phyloP scores from a whole-genome alignment of 2,888 invertebrate genomes.

The Ypsolopha sequella region DNA sequence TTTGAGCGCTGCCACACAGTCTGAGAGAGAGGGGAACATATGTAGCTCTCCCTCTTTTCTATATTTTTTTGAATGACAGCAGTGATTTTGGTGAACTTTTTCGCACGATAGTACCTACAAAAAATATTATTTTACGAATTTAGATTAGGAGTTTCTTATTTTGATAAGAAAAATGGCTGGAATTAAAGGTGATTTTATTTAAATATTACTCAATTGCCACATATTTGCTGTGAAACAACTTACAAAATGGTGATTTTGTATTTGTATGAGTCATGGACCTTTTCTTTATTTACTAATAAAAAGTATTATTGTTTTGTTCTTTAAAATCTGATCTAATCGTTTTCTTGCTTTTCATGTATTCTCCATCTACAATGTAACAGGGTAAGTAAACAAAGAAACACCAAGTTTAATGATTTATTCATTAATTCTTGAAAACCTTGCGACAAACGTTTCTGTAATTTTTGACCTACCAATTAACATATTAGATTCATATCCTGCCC shows the following conservation, averaged over 20 bases:
- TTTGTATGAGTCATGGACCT: too few species aligned
- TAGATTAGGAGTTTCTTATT: background rate
- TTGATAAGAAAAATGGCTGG: constrained; percentile 46
- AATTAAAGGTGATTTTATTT: constrained; percentile 68
- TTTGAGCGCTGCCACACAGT: too few species aligned
- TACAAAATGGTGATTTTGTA: background rate
- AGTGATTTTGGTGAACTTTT: background rate
- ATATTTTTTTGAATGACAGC: too few species aligned
- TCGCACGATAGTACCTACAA: background rate
- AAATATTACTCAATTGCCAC: too few species aligned
- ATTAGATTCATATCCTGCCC: too few species aligned
- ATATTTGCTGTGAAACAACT: constrained; percentile 5
- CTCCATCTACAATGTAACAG: constrained; percentile 21
- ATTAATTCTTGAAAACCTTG: too few species aligned
- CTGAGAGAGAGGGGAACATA: too few species aligned
- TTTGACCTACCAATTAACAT: too few species aligned
- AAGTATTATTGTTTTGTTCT: constrained; percentile 14
- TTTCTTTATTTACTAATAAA: background rate
- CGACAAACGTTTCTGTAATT: too few species aligned
- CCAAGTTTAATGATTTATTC: too few species aligned
- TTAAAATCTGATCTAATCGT: constrained; percentile 7
- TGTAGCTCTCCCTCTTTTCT: too few species aligned
- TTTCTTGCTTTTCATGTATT: constrained; percentile 27
- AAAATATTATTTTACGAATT: background rate
- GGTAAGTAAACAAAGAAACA: constrained; percentile 29